Evolutionary conservation across 2,888 invertebrate genomes (phyloP).

Genomic region (Druceiella hillmani): DNA sequence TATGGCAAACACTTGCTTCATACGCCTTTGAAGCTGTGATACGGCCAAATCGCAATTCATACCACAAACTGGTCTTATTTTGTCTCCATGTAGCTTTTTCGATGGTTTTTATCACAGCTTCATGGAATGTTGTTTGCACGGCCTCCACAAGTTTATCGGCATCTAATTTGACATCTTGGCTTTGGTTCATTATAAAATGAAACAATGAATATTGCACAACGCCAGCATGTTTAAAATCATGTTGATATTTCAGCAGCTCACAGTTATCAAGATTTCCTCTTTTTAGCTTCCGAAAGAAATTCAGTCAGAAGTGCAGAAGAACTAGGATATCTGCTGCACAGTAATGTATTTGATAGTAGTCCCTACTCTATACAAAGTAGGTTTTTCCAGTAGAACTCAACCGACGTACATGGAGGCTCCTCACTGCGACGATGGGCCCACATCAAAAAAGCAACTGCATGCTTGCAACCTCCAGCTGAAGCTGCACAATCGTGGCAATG

Average conservation of each 20-base stretch:
- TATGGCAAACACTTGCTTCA: constrained; percentile 8
- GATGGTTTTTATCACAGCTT: constrained; percentile 5
- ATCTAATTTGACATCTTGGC: constrained; percentile 4
- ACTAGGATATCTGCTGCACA: too few species aligned
- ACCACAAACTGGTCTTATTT: constrained; percentile 8
- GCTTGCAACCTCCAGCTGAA: constrained; percentile 9
- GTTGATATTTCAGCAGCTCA: constrained; percentile 10
- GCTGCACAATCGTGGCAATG: constrained; percentile 11
- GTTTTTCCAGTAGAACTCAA: constrained; percentile 13
- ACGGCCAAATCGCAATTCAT: constrained; percentile 7
- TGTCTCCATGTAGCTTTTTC: constrained; percentile 5
- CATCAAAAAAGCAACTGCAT: constrained; percentile 10
- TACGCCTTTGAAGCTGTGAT: constrained; percentile 9
- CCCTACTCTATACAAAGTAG: constrained; percentile 9
- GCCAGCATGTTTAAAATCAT: constrained; percentile 4
- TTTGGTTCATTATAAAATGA: constrained; percentile 5
- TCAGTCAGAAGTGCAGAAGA: too few species aligned
- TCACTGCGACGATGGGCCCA: constrained; percentile 13
- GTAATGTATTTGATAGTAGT: too few species aligned
- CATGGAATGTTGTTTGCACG: constrained; percentile 1
- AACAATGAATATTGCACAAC: constrained; percentile 1
- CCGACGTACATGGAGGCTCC: constrained; percentile 9
- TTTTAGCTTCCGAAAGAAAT: constrained; percentile 5
- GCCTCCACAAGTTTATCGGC: constrained; percentile 4
- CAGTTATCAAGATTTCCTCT: constrained; percentile 10